Evolutionary conservation across 2,113 vertebrate species (phyloP), one percentile per base, ranked within the genome.

Genomic region (Podiceps cristatus): DNA sequence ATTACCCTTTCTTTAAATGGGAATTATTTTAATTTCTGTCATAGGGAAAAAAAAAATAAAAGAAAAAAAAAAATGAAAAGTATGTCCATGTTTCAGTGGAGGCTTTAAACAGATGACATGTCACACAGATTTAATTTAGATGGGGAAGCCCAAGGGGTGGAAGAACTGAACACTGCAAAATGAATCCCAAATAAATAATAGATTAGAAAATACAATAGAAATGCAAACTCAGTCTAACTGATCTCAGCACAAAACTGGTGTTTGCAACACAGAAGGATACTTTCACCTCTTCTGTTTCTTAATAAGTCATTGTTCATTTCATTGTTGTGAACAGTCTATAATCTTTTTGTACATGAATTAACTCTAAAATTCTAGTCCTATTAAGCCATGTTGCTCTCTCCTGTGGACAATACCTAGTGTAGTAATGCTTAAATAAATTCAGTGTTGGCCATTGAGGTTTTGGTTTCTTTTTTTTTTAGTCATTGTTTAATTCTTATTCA

Each of bases 161-260:
- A 90, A 89, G 53, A 94, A 85, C 77, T 73, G 84, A 96, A 59
- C 37, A 44, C n/a, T 79, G 77, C 28, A 97, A 91, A 97, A 96
- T 81, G 89, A 97, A 96, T 82, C 62, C 49, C 44, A 89, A 93
- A 95, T 93, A 96, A 96, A 97, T 94, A 97, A 95, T 96, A 95
- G 86, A 96, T 96, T 82, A 96, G 80, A 96, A 96, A 97, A 94
- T 49, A 95, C 69, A 96, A 74, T 59, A 66, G 87, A 94, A 94
- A 62, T 96, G 73, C 91, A 95, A 85, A 93, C 81, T 88, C 86
- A 86, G 74, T 45, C 50, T 87, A 86, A 90, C 74, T 73, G 84
- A 82, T 87, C 69, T 97, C 81, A 93, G 66, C 91, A 88, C 74
- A 90, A 88, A 95, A 59, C 31, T 79, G 55, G 42, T 78, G 23